These are phyloP conservation scores for Montipora efflorescens DNA, from an alignment of 64 coral and sea anemone species.

Conservation along the genomic window DNA sequence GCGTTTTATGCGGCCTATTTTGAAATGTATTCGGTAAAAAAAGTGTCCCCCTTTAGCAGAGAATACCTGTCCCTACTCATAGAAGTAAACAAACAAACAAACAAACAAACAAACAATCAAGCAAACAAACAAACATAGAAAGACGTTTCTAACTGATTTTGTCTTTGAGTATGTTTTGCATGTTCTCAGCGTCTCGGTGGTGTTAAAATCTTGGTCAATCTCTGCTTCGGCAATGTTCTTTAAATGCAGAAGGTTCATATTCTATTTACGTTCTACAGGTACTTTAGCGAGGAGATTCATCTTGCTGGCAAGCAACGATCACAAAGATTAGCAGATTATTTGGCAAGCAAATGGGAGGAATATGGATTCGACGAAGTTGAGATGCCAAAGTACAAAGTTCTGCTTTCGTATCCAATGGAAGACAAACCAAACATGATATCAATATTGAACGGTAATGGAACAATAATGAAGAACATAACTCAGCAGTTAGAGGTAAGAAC, in stretches of 20 bases:
- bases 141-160: too few relatives aligned
- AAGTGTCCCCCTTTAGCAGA: too few relatives aligned
- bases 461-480: constrained; percentile 29
- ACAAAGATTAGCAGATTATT: not conserved
- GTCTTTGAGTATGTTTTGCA: too few relatives aligned
- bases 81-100: too few relatives aligned
- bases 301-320: not conserved
- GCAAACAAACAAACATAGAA: too few relatives aligned
- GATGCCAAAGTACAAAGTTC: constrained; percentile 51
- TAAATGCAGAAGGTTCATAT: not conserved
- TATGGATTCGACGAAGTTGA: constrained; percentile 63
- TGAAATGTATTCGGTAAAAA: too few relatives aligned
- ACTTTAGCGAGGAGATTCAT: constrained; percentile 1
- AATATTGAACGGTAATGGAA: constrained; percentile 37
- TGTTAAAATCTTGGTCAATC: too few relatives aligned
- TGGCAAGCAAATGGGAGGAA: not conserved
- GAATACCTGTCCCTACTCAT: too few relatives aligned
- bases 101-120: too few relatives aligned
- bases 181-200: too few relatives aligned
- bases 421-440: constrained; percentile 65
- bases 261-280: not conserved
- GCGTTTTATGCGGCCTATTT: too few relatives aligned
- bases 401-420: constrained; percentile 53
- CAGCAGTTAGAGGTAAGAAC: constrained; percentile 44
- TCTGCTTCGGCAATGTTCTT: too few relatives aligned